Percentiles rank a stretch among this genome's conserved stretches.
Evolutionary conservation across 2,797 vertebrate genomes (phyloP).

Genomic region (Platyrinchus mystaceus): DNA sequence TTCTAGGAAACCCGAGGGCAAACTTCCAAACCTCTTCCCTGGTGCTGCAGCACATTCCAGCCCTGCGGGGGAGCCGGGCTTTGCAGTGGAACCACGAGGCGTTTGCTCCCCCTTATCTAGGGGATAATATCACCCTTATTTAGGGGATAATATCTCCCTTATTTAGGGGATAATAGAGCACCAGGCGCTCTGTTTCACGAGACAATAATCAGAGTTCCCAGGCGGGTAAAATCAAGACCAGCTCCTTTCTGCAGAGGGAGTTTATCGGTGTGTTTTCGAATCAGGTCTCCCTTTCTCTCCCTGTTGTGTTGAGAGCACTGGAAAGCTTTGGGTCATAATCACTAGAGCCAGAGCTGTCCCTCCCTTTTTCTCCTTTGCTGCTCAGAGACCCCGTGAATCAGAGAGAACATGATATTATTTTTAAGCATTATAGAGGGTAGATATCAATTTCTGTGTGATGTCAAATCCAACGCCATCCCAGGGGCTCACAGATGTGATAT

Average conservation of each 20-base stretch:
- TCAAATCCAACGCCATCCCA: neutral
- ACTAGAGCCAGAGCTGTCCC: neutral
- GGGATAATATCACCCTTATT: neutral
- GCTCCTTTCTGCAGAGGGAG: neutral
- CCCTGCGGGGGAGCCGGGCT: neutral
- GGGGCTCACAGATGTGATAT: neutral
- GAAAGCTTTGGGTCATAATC: neutral
- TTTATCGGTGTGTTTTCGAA: neutral
- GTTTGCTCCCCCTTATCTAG: neutral
- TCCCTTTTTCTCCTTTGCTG: neutral
- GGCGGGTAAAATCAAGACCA: neutral
- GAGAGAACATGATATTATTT: neutral
- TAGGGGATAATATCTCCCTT: too few species aligned
- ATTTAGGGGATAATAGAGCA: too few species aligned
- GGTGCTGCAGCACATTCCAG: neutral
- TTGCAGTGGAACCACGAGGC: neutral
- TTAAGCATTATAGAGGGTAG: neutral
- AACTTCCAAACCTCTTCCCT: neutral
- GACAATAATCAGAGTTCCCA: neutral
- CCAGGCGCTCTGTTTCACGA: slow-evolving; percentile 11
- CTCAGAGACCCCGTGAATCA: neutral
- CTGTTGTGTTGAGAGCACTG: neutral
- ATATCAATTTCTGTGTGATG: neutral
- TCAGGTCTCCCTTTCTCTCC: neutral
- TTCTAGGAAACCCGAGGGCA: neutral